phyloP scores from a whole-genome alignment of 2,888 invertebrate species.

The Acronicta leporina region DNA sequence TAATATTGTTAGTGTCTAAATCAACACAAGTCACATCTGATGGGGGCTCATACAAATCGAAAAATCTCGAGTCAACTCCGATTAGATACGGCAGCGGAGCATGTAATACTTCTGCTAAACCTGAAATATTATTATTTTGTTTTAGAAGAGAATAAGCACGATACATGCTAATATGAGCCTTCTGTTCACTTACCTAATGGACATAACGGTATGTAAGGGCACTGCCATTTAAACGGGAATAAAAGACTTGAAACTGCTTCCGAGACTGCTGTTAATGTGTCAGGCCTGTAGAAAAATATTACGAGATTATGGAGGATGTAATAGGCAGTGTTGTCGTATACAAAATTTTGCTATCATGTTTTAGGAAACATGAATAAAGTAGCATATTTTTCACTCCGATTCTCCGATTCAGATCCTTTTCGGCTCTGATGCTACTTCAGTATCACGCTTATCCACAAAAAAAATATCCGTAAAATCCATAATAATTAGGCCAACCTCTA shows the following conservation, averaged over 20 bases:
- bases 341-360: too few relatives aligned
- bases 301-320: too few relatives aligned
- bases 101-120: constrained; percentile 98
- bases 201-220: constrained; percentile 99
- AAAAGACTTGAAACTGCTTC: constrained; percentile 98
- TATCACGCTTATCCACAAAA: too few relatives aligned
- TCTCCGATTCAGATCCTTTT: too few relatives aligned
- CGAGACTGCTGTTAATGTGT: constrained; percentile 98
- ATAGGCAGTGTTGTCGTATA: too few relatives aligned
- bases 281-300: constrained; percentile 90
- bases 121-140: constrained; percentile 75
- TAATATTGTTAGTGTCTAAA: constrained; percentile 98
- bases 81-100: constrained; percentile 99
- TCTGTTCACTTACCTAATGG: constrained; percentile 92
- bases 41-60: constrained; percentile 99
- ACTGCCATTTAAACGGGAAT: constrained; percentile 99
- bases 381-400: too few relatives aligned
- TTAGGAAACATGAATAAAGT: too few relatives aligned
- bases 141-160: background rate
- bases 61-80: constrained; percentile 98
- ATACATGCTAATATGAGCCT: background rate
- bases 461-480: too few relatives aligned
- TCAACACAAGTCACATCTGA: constrained; percentile 99
- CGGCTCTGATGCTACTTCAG: too few relatives aligned
- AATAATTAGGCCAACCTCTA: too few relatives aligned